These are phyloP conservation scores for Chymomyza caudatula DNA, from an alignment of 2,888 invertebrate genomes.

Conservation along the genomic window DNA sequence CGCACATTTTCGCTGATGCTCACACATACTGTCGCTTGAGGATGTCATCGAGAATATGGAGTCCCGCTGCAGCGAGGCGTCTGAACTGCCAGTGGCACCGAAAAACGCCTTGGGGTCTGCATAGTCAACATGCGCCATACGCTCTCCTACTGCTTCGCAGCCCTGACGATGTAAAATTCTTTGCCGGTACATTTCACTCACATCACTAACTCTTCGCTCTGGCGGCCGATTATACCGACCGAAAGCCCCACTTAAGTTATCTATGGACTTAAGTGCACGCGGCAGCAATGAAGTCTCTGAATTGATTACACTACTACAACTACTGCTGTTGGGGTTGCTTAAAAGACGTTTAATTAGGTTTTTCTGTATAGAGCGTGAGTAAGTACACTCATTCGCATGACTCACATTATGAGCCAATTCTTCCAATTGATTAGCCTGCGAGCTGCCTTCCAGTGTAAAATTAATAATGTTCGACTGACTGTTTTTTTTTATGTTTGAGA, in stretches of 20 bases:
- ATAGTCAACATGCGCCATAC: constrained; percentile 92
- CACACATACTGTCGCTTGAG: constrained; percentile 77
- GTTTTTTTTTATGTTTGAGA: constrained; percentile 63
- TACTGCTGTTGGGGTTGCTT: constrained; percentile 44
- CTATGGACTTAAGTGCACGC: constrained; percentile 69
- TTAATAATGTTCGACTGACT: constrained; percentile 67
- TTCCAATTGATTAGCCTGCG: constrained; percentile 1
- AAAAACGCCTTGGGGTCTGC: constrained; percentile 86
- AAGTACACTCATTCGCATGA: constrained; percentile 22
- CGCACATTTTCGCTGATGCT: constrained; percentile 57
- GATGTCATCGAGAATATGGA: constrained; percentile 78
- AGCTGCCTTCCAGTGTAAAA: constrained; percentile 39
- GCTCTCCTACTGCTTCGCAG: constrained; percentile 89
- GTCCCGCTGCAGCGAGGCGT: constrained; percentile 73
- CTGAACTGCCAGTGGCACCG: constrained; percentile 57
- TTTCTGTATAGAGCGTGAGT: constrained; percentile 67
- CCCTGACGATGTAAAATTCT: constrained; percentile 85
- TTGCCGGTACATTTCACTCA: constrained; percentile 76
- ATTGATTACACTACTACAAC: constrained; percentile 48
- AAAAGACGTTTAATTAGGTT: constrained; percentile 72
- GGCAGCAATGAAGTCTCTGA: constrained; percentile 73
- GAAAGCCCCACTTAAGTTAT: constrained; percentile 62
- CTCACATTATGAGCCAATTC: neutral
- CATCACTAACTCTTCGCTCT: constrained; percentile 76
- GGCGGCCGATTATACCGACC: constrained; percentile 70